phyloP scores from a whole-genome alignment of 1,140 invertebrate genomes.

The Homarus americanus region DNA sequence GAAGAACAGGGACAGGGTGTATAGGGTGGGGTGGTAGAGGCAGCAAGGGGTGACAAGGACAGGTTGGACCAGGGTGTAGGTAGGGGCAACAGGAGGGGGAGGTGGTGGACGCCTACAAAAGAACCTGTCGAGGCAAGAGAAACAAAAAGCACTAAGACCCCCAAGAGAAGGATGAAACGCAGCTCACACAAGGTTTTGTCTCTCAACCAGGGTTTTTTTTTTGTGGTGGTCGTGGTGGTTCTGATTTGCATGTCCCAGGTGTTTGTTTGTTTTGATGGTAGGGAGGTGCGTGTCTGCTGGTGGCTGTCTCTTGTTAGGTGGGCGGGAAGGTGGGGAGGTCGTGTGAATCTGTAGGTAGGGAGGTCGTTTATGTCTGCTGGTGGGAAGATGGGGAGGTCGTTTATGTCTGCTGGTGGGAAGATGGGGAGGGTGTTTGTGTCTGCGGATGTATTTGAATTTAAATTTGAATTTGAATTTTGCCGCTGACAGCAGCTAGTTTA shows the following conservation, averaged over 20 bases:
- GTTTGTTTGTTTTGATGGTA: conserved; percentile 3
- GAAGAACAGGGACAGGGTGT: neutral
- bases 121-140: neutral
- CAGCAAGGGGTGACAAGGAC: neutral
- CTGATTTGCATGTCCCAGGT: conserved; percentile 2
- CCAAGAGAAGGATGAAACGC: neutral
- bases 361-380: neutral
- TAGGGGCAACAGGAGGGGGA: too few relatives aligned
- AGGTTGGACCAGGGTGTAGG: too few relatives aligned
- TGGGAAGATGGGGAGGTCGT: neutral
- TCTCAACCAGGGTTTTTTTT: neutral
- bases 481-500: too few relatives aligned
- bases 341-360: too few relatives aligned
- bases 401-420: neutral
- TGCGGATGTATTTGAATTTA: too few relatives aligned
- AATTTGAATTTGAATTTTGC: too few relatives aligned
- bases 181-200: neutral
- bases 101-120: neutral
- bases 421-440: neutral
- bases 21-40: neutral
- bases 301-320: neutral
- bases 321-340: too few relatives aligned
- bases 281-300: neutral
- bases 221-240: neutral
- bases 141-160: neutral